Evolutionary conservation across 2,888 invertebrate genomes (phyloP).

Genomic region (Adelognathus sp.): DNA sequence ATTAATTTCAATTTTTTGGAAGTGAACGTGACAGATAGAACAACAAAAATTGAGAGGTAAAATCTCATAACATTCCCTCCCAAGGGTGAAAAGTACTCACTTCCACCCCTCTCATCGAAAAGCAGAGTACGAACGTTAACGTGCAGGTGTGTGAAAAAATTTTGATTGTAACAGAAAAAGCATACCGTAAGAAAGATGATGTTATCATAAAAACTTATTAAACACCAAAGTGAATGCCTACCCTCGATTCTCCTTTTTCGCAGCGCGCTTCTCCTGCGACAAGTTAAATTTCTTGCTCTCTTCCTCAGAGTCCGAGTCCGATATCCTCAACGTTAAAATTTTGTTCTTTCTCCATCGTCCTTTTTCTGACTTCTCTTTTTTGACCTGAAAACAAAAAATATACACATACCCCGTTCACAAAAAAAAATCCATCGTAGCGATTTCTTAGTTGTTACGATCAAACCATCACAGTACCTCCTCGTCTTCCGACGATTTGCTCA

Average conservation of each 20-base stretch:
- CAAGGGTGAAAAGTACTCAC: too few relatives aligned
- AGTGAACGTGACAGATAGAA: too few relatives aligned
- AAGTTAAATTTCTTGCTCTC: slow-evolving; percentile 67
- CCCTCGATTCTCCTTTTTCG: slow-evolving; percentile 58
- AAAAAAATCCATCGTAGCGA: not conserved
- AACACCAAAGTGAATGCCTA: slow-evolving; percentile 2
- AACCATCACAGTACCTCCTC: slow-evolving; percentile 34
- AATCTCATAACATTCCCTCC: too few relatives aligned
- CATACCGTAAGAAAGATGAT: too few relatives aligned
- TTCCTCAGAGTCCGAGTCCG: slow-evolving; percentile 73
- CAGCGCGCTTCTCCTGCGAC: slow-evolving; percentile 50
- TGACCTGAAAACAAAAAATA: slow-evolving; percentile 22
- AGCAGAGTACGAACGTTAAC: too few relatives aligned
- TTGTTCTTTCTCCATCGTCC: slow-evolving; percentile 70
- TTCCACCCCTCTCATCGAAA: too few relatives aligned
- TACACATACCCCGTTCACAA: not conserved
- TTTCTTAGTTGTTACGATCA: not conserved
- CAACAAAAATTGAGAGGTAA: too few relatives aligned
- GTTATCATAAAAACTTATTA: too few relatives aligned
- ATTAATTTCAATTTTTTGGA: too few relatives aligned
- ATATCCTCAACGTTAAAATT: slow-evolving; percentile 70
- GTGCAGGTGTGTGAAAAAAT: too few relatives aligned
- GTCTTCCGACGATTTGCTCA: slow-evolving; percentile 35
- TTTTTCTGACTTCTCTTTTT: slow-evolving; percentile 50
- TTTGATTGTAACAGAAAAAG: too few relatives aligned